Base-by-base conservation (phyloP, 2,113 vertebrate species). In the Caretta caretta region DNA sequence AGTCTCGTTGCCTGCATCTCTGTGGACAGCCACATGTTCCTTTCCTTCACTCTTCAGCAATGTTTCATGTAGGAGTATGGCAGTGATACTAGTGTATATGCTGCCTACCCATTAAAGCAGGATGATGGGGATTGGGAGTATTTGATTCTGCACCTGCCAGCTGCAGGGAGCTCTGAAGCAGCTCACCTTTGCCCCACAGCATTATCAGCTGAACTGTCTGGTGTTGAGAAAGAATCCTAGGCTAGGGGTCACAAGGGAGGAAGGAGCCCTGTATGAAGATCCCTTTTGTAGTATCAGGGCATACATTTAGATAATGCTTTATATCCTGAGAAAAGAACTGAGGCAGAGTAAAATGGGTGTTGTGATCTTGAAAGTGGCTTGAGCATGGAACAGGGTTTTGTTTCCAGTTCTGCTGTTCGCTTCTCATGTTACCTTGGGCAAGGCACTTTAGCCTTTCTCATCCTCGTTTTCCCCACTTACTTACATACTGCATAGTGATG, bases 61-160 rank as follows among this genome's bases (percentile, higher is more conserved):
- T 10, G 59, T 88, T 92, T 90, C 82, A 5, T 19, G 49, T 72
- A 19, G 35, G 50, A 42, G 24, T 42, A 87, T 53, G 11, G 24
- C n/a, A 10, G 22, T 19, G 2, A 20, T n/a, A 24, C 0, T 0
- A 20, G 69, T 83, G 57, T 46, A 17, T 83, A 13, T 13, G 46
- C 57, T 76, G 29, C 3, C 25, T 2, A 16, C 49, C 80, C 49
- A 46, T 79, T 57, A 27, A 25, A 46, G 25, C 75, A 48, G 42
- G 75, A 46, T 49, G 19, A 42, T 49, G 6, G 62, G 29, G 62
- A n/a, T n/a, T 69, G 17, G 2, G 20, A 2, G 0, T 46, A 7
- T 69, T 10, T 79, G 83, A 54, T 82, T 8, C 19, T 90, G 79
- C 65, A 54, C 27, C 24, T 83, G 11, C 16, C 31, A 16, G 4